Evolutionary conservation across 2,888 invertebrate genomes (phyloP).

Genomic region (Euplagia quadripunctaria): DNA sequence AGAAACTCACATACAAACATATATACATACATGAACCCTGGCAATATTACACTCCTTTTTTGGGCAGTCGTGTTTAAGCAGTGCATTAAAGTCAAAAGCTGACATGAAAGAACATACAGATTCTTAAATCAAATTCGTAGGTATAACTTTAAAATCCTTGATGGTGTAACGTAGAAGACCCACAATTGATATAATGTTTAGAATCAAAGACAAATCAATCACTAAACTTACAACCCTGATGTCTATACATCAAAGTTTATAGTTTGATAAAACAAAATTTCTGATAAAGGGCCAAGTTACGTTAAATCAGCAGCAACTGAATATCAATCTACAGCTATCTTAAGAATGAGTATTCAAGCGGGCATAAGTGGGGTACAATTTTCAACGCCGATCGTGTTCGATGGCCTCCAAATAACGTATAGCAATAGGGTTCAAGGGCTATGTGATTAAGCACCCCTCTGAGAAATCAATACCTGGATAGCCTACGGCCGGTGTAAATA

Average conservation of each 20-base stretch:
- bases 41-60: too few relatives aligned
- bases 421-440: constrained; percentile 23
- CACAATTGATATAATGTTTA: neutral
- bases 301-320: neutral
- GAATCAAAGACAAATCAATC: neutral
- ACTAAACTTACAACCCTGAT: neutral
- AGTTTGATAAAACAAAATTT: neutral
- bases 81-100: too few relatives aligned
- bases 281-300: neutral
- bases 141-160: too few relatives aligned
- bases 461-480: constrained; percentile 20
- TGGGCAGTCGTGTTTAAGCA: too few relatives aligned
- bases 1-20: too few relatives aligned
- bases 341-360: constrained; percentile 3
- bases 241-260: neutral
- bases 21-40: too few relatives aligned
- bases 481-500: constrained; percentile 13
- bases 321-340: neutral
- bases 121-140: too few relatives aligned
- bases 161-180: neutral
- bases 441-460: constrained; percentile 22
- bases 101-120: too few relatives aligned
- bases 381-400: constrained; percentile 15
- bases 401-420: constrained; percentile 16
- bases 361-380: constrained; percentile 13